Percentiles rank a stretch among this genome's conserved stretches.
These are phyloP conservation scores for Pimephales promelas DNA, from an alignment of 2,113 vertebrate genomes.

Conservation along the genomic window DNA sequence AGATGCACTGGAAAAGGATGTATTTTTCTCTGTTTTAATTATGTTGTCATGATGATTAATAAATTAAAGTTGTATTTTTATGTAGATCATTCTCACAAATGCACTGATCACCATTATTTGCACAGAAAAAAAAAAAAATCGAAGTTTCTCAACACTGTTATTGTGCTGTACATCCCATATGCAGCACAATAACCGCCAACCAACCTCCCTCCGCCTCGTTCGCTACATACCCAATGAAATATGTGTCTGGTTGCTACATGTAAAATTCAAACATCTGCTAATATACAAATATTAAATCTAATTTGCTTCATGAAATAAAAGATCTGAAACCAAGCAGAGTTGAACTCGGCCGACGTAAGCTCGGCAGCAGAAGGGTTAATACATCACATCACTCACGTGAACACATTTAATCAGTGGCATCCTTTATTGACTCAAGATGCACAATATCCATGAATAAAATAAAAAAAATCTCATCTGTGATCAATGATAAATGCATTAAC, in stretches of 20 bases:
- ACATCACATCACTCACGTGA: neutral
- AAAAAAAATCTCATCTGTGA: neutral
- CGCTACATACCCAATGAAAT: neutral
- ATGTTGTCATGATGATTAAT: neutral
- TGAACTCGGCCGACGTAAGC: no score
- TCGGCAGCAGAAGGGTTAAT: neutral
- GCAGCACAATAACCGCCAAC: no score
- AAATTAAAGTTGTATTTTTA: neutral
- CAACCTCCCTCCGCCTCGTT: no score
- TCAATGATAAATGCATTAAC: neutral
- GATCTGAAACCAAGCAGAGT: neutral
- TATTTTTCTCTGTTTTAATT: no score
- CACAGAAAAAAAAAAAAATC: neutral
- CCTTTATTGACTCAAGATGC: constrained; percentile 34
- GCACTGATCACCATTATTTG: neutral
- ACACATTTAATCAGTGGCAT: constrained; percentile 26
- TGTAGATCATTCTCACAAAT: neutral
- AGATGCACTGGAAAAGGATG: neutral
- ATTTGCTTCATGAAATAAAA: neutral
- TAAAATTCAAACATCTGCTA: neutral
- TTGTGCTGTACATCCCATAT: neutral
- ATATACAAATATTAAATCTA: neutral
- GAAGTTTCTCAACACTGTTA: no score
- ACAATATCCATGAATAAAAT: constrained; percentile 36
- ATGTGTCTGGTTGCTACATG: neutral